phyloP scores from a whole-genome alignment of 2,888 invertebrate genomes.

The Aplocera efformata region DNA sequence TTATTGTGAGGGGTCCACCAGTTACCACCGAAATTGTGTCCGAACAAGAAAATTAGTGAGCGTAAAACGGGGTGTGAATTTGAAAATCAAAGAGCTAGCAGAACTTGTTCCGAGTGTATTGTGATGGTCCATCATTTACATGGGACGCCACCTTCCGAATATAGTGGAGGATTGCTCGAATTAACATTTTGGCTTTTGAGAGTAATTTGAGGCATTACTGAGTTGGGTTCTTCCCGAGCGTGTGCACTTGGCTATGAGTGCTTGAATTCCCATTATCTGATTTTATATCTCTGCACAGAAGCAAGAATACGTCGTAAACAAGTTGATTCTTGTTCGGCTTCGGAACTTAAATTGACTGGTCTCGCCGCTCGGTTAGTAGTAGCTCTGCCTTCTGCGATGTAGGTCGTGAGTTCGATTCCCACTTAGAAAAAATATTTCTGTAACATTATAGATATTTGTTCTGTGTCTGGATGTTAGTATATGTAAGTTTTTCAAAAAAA shows the following conservation, averaged over 20 bases:
- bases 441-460: too few species aligned
- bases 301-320: too few species aligned
- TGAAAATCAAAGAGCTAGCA: slow-evolving; percentile 72
- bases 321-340: too few species aligned
- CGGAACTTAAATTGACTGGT: too few species aligned
- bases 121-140: slow-evolving; percentile 72
- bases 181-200: slow-evolving; percentile 49
- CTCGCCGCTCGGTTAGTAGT: too few species aligned
- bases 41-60: slow-evolving; percentile 80
- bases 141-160: slow-evolving; percentile 58
- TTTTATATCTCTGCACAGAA: too few species aligned
- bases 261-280: too few species aligned
- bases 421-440: too few species aligned
- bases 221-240: slow-evolving; percentile 14
- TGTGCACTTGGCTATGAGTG: background rate
- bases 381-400: too few species aligned
- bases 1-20: slow-evolving; percentile 72
- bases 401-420: too few species aligned
- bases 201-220: slow-evolving; percentile 21
- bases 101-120: slow-evolving; percentile 67
- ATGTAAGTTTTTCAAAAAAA: too few species aligned
- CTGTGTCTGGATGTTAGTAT: too few species aligned
- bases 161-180: slow-evolving; percentile 47
- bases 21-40: slow-evolving; percentile 70
- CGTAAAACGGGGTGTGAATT: slow-evolving; percentile 79